Evolutionary conservation across 2,797 vertebrate species (phyloP), one percentile per base, ranked within the genome.

Genomic region (Tympanoctomys barrerae): DNA sequence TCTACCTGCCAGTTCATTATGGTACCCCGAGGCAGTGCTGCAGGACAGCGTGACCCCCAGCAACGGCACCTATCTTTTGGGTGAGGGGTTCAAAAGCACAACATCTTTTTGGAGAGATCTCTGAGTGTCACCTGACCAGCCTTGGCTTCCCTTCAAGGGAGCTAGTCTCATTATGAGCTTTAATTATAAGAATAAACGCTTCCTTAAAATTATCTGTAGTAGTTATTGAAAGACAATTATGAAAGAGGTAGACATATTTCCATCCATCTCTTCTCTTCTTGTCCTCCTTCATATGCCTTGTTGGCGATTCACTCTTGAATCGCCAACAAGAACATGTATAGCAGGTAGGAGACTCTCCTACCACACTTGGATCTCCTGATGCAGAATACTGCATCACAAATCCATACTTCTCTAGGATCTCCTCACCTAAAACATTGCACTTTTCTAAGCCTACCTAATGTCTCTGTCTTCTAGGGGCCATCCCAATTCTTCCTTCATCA

Each of bases 91-190:
- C 49, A n/a, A 54, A 96, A 87, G 2, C 52, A 19, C 52, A 85
- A 46, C 28, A 22, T 42, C 46, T 87, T 95, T 91, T 59, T 88
- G 73, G 22, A 79, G 62, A 91, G 18, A 66, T 73, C 78, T 94
- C 81, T 92, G 70, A 80, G 82, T 94, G 94, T 87, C 79, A 95
- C 59, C 59, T 87, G 79, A 52, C 22, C 39, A 85, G 21, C 82
- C 24, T 77, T 64, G 68, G 19, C 6, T 26, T 95, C 26, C 12
- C 77, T 84, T 52, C 12, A 5, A 57, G 66, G 28, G 36, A 75
- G 22, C 79, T 62, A 87, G 85, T 87, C 89, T 87, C 18, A 80
- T 2, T 70, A 33, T 68, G 57, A 96, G 16, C 54, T 96, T 94
- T 87, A 96, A 92, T 84, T 68, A 87, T 9, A 18, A 8, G 59